Conservation (phyloP, 1,140 invertebrate species). For the Drosophila mojavensis region DNA sequence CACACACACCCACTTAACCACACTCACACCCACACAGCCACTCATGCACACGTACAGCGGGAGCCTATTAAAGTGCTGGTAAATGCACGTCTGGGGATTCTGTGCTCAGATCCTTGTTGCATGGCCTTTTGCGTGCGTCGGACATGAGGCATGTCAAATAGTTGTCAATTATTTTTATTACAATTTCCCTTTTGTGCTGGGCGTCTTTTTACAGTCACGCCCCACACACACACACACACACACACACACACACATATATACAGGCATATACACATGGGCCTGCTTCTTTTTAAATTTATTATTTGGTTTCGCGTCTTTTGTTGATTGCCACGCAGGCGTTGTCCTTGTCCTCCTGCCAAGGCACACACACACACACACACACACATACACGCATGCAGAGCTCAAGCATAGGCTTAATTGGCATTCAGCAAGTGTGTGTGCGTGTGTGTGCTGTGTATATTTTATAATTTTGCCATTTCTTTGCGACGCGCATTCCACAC, state of each 20-base stretch:
- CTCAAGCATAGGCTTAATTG: constrained; percentile 78
- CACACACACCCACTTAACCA: background rate
- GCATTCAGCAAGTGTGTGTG: constrained; percentile 58
- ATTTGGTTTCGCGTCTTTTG: constrained; percentile 74
- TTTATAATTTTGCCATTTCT: constrained; percentile 79
- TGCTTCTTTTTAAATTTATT: constrained; percentile 71
- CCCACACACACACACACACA: background rate
- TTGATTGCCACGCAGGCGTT: constrained; percentile 62
- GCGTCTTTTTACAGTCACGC: constrained; percentile 40
- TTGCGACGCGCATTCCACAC: constrained; percentile 61
- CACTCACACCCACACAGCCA: background rate
- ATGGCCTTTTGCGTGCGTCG: constrained; percentile 67
- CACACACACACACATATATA: background rate
- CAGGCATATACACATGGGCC: background rate
- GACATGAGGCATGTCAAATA: constrained; percentile 82
- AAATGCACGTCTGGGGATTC: constrained; percentile 73
- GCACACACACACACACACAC: constrained; percentile 2
- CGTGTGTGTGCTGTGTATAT: constrained; percentile 40
- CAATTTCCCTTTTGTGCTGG: constrained; percentile 67
- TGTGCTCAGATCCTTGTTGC: constrained; percentile 23
- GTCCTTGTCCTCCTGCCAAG: constrained; percentile 51
- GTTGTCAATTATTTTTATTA: constrained; percentile 83
- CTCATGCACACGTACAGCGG: background rate
- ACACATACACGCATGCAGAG: constrained; percentile 22
- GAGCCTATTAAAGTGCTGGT: constrained; percentile 39